Conservation (phyloP, 2,113 vertebrate species). For the Oncorhynchus tshawytscha region DNA sequence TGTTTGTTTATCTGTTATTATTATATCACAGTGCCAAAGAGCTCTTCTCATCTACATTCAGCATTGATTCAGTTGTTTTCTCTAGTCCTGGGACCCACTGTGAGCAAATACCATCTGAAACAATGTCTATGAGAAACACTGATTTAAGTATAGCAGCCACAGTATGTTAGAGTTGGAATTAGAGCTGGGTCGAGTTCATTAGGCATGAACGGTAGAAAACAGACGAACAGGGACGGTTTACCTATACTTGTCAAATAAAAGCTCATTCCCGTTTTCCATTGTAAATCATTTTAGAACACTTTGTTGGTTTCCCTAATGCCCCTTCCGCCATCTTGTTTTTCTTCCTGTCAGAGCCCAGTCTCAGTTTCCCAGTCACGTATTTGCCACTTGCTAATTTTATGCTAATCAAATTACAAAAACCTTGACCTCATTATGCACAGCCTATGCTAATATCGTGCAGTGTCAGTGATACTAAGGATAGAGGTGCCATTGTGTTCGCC, state of each 20-base stretch:
- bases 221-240: no score
- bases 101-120: background rate
- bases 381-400: slow-evolving; percentile 9
- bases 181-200: no score
- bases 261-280: no score
- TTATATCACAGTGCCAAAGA: no score
- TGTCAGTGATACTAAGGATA: background rate
- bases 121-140: background rate
- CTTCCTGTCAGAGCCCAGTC: background rate
- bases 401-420: slow-evolving; percentile 10
- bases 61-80: background rate
- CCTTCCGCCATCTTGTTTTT: background rate
- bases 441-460: background rate
- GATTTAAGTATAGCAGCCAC: background rate
- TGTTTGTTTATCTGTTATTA: no score
- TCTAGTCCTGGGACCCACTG: background rate
- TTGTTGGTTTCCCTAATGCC: no score
- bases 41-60: background rate
- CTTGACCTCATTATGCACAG: slow-evolving; percentile 10
- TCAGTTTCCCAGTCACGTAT: background rate
- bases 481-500: background rate
- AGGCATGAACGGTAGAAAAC: no score
- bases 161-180: no score
- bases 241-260: no score
- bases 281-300: no score